Percentiles rank a stretch among this genome's conserved stretches.
These are phyloP conservation scores for Pissodes strobi DNA, from an alignment of 1,140 invertebrate genomes.

Conservation along the genomic window DNA sequence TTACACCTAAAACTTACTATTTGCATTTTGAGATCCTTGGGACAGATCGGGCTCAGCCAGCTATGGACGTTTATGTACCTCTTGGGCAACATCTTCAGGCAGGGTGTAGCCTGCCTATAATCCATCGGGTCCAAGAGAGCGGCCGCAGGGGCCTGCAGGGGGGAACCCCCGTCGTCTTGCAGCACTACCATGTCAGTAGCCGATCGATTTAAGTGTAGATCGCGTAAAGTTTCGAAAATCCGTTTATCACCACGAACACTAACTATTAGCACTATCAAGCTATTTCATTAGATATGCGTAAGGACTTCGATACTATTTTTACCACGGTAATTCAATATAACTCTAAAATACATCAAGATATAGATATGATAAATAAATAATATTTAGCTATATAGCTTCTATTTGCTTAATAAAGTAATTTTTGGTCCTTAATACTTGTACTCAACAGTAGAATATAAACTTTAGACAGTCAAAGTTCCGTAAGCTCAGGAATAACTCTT, in stretches of 20 bases:
- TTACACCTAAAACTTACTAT: conserved; percentile 63
- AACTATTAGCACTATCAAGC: neutral
- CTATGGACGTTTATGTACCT: conserved; percentile 86
- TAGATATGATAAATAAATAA: conserved; percentile 31
- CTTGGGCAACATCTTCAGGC: conserved; percentile 85
- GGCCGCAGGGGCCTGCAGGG: conserved; percentile 57
- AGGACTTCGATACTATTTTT: neutral
- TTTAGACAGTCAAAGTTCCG: conserved; percentile 6
- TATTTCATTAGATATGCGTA: conserved; percentile 9
- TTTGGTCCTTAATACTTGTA: conserved; percentile 34
- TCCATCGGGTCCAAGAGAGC: conserved; percentile 56
- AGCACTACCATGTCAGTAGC: conserved; percentile 53
- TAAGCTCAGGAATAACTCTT: conserved; percentile 22
- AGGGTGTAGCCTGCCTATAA: conserved; percentile 76
- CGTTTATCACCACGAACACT: neutral
- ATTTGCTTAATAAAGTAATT: conserved; percentile 13
- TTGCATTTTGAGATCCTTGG: conserved; percentile 72
- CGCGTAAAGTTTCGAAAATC: conserved; percentile 2
- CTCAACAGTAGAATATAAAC: conserved; percentile 15
- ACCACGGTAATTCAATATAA: neutral
- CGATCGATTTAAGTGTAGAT: neutral
- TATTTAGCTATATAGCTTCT: conserved; percentile 2
- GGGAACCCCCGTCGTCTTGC: conserved; percentile 54
- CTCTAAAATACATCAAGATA: neutral
- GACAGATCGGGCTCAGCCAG: conserved; percentile 78